Evolutionary conservation across 2,888 invertebrate genomes (phyloP), one percentile per base, ranked within the genome.

Genomic region (Theodoxus fluviatilis): DNA sequence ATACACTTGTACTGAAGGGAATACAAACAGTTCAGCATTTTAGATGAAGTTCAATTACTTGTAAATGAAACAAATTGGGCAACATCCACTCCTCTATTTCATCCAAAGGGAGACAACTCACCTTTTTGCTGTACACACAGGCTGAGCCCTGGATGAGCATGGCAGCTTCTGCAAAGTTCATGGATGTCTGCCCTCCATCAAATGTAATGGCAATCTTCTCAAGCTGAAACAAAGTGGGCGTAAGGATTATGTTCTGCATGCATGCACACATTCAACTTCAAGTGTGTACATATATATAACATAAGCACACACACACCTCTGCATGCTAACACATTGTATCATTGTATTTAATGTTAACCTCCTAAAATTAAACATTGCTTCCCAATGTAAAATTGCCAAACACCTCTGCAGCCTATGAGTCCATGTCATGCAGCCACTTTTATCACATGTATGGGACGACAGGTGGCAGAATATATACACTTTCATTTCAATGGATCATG

Each of bases 101-200:
- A 7, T 18, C 9, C 33, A 57, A 67, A 7, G 25, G 18, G 25
- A 9, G 15, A 40, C 1, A 40, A 47, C 64, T 67, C 68, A 84
- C 91, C 88, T 93, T 92, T 82, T 91, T 91, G 52, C 91, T 90
- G 87, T 93, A 94, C 66, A 93, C 90, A 81, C 89, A 88, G 28
- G 91, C 91, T 25, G 92, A 92, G 83, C 92, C 92, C 87, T 94
- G 93, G 76, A 94, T 86, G 73, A 94, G 88, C 77, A 94, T 85
- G n/a, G 93, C 94, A 71, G 93, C 91, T 88, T 94, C 92, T 0
- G 92, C 90, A 88, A 93, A 94, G 87, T 93, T 93, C 81, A 91
- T 90, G 55, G 88, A 86, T 15, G 89, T 88, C 18, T 87, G 86
- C 71, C 89, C 86, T 88, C 89, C 86, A 79, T 89, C 86, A 78